Evolutionary conservation across 2,797 vertebrate genomes (phyloP).

Genomic region (Pseudopleuronectes americanus): DNA sequence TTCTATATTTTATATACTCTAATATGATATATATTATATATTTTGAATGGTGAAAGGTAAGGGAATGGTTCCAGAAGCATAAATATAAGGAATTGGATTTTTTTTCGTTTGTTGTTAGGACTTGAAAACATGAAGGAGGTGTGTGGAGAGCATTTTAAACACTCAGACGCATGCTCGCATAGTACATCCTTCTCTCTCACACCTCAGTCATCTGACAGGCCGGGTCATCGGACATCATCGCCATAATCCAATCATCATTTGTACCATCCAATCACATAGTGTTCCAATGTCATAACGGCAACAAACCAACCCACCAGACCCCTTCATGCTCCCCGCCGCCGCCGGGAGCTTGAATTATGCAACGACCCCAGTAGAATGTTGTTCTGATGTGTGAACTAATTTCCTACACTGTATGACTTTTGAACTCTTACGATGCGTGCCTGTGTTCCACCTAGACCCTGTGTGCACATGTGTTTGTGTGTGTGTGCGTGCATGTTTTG

Average conservation of each 20-base stretch:
- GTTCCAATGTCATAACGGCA: constrained; percentile 67
- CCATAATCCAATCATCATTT: constrained; percentile 62
- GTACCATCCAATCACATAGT: constrained; percentile 60
- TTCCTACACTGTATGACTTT: constrained; percentile 84
- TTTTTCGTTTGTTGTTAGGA: constrained; percentile 78
- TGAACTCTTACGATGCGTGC: constrained; percentile 77
- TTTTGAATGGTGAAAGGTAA: constrained; percentile 87
- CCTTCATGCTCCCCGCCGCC: constrained; percentile 80
- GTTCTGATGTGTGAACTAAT: constrained; percentile 84
- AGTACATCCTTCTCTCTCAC: constrained; percentile 73
- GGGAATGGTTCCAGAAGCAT: constrained; percentile 84
- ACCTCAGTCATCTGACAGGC: constrained; percentile 74
- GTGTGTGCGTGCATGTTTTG: constrained; percentile 41
- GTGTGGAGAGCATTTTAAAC: constrained; percentile 76
- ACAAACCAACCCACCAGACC: constrained; percentile 77
- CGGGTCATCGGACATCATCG: constrained; percentile 66
- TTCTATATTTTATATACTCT: constrained; percentile 89
- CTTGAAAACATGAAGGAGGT: constrained; percentile 82
- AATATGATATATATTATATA: constrained; percentile 87
- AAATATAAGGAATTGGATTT: constrained; percentile 81
- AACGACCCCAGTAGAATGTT: constrained; percentile 89
- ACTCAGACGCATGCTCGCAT: constrained; percentile 77
- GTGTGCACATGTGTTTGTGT: constrained; percentile 47
- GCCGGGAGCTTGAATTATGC: constrained; percentile 86
- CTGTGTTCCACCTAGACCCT: constrained; percentile 78